These are phyloP conservation scores for Drosophila mulleri DNA, from an alignment of 2,888 invertebrate genomes.

Conservation along the genomic window DNA sequence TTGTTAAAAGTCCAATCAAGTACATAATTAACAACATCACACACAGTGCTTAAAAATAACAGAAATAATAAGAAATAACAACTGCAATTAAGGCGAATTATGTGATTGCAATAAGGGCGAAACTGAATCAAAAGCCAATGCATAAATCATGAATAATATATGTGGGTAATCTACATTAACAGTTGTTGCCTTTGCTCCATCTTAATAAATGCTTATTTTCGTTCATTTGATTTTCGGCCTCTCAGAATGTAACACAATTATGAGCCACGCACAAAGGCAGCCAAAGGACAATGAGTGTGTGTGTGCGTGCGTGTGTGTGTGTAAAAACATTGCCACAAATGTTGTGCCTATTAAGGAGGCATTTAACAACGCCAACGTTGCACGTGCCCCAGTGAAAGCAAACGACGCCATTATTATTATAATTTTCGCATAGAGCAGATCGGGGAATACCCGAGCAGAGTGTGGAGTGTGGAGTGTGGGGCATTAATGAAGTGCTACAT, in stretches of 20 bases:
- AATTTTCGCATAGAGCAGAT: conserved; percentile 24
- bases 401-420: conserved; percentile 74
- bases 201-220: conserved; percentile 15
- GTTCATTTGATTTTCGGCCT: conserved; percentile 13
- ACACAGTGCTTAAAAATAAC: background rate
- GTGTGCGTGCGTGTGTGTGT: conserved; percentile 18
- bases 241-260: conserved; percentile 47
- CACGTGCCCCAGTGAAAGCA: conserved; percentile 73
- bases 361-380: conserved; percentile 59
- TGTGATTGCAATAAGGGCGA: conserved; percentile 26
- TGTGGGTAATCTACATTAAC: conserved; percentile 7
- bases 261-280: conserved; percentile 32
- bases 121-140: conserved; percentile 5
- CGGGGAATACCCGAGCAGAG: background rate
- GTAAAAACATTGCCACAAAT: conserved; percentile 63
- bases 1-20: background rate
- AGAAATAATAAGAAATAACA: background rate
- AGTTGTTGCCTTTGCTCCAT: conserved; percentile 3
- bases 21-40: background rate
- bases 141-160: conserved; percentile 24
- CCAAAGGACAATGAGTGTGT: conserved; percentile 23
- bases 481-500: conserved; percentile 68
- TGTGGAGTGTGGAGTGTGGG: background rate
- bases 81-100: conserved; percentile 10
- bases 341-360: conserved; percentile 69